Evolutionary conservation across 2,797 vertebrate genomes (phyloP).

Genomic region (Erpetoichthys calabaricus): DNA sequence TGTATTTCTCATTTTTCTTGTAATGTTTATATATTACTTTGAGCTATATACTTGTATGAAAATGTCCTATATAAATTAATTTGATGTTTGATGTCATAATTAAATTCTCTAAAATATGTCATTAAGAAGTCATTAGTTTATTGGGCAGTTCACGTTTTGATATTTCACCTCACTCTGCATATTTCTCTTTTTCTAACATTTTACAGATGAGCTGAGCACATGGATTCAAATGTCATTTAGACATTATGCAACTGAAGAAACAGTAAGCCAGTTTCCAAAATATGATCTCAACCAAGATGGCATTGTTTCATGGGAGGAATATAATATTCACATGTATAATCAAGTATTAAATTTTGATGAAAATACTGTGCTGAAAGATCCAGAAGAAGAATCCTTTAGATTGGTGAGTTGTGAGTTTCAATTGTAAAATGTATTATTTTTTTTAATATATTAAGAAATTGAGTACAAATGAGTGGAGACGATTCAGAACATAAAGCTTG

Average conservation of each 20-base stretch:
- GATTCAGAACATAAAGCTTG: no score
- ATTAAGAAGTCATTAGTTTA: no score
- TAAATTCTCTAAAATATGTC: no score
- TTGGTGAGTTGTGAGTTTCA: slow-evolving; percentile 45
- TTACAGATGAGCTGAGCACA: slow-evolving; percentile 70
- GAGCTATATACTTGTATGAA: no score
- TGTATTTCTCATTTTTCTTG: no score
- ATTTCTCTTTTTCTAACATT: no score
- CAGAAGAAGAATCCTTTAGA: slow-evolving; percentile 81
- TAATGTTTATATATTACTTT: no score
- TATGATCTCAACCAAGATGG: slow-evolving; percentile 71
- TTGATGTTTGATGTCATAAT: no score
- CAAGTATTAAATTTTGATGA: slow-evolving; percentile 67
- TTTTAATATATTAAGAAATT: neutral
- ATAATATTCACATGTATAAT: slow-evolving; percentile 70
- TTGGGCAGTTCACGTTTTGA: no score
- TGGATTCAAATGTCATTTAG: slow-evolving; percentile 92
- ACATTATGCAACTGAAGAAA: slow-evolving; percentile 80
- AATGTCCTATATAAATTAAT: no score
- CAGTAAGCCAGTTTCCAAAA: slow-evolving; percentile 68
- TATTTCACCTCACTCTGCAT: no score
- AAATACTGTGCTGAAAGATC: slow-evolving; percentile 50
- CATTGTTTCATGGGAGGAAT: slow-evolving; percentile 79
- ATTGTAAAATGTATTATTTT: neutral
- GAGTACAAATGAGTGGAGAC: no score